Percentiles rank a stretch among this genome's conserved stretches.
phyloP scores from a whole-genome alignment of 2,797 vertebrate species.

The Manis crassicaudata region DNA sequence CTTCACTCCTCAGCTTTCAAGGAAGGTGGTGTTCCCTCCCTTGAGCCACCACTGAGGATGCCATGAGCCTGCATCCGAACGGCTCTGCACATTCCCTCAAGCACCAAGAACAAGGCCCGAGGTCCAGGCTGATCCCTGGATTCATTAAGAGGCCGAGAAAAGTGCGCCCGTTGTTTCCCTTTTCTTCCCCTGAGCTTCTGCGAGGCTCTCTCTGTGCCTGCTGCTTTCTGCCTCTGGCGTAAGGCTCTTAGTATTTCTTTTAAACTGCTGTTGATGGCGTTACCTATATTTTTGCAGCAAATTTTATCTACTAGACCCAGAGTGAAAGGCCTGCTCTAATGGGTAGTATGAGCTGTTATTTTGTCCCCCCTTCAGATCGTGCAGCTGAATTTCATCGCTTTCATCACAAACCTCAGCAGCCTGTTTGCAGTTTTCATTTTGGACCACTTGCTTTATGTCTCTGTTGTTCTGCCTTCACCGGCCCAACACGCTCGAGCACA shows the following conservation, averaged over 20 bases:
- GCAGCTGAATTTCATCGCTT: constrained; percentile 57
- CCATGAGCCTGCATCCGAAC: neutral
- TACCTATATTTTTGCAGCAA: constrained; percentile 57
- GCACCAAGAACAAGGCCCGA: neutral
- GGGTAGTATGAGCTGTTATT: neutral
- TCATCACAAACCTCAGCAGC: constrained; percentile 26
- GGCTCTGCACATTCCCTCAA: neutral
- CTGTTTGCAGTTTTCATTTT: constrained; percentile 41
- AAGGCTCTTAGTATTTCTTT: constrained; percentile 55
- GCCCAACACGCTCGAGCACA: neutral
- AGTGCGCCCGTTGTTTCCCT: constrained; percentile 28
- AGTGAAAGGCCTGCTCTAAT: constrained; percentile 34
- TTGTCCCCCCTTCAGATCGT: constrained; percentile 4
- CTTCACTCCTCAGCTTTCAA: neutral
- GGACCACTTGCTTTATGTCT: constrained; percentile 54
- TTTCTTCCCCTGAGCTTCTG: constrained; percentile 13
- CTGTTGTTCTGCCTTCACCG: constrained; percentile 31
- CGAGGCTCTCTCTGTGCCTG: neutral
- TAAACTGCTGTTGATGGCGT: constrained; percentile 54
- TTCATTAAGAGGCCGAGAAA: constrained; percentile 34
- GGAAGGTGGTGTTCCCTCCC: neutral
- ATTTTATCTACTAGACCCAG: constrained; percentile 28
- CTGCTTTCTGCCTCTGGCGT: constrained; percentile 49
- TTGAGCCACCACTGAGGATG: neutral
- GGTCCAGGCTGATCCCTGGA: neutral